Percentiles rank a stretch among this genome's conserved stretches.
Conservation (phyloP, 1,140 invertebrate genomes). For the roundworm (Caenorhabditis elegans) region WBcel235 BX284605.5:10899001-10899500, state of each 20-base stretch:
- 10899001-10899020: too few relatives aligned
- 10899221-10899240: conserved; percentile 56
- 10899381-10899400: conserved; percentile 35
- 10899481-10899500: not conserved
- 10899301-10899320: conserved; percentile 65
- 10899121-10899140: conserved; percentile 52
- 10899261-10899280: not conserved
- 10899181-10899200: conserved; percentile 60
- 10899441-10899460: not conserved
- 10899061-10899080: too few relatives aligned
- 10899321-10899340: conserved; percentile 53
- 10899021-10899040: too few relatives aligned
- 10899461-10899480: conserved; percentile 29
- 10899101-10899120: conserved; percentile 61
- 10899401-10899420: not conserved
- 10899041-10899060: too few relatives aligned
- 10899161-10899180: conserved; percentile 62
- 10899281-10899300: not conserved
- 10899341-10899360: not conserved
- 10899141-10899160: conserved; percentile 58
- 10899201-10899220: conserved; percentile 52
- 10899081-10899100: not conserved
- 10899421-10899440: not conserved
- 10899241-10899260: conserved; percentile 53
- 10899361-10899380: conserved; percentile 39